phyloP scores from a whole-genome alignment of 2,888 invertebrate species.

The Eupithecia centaureata region DNA sequence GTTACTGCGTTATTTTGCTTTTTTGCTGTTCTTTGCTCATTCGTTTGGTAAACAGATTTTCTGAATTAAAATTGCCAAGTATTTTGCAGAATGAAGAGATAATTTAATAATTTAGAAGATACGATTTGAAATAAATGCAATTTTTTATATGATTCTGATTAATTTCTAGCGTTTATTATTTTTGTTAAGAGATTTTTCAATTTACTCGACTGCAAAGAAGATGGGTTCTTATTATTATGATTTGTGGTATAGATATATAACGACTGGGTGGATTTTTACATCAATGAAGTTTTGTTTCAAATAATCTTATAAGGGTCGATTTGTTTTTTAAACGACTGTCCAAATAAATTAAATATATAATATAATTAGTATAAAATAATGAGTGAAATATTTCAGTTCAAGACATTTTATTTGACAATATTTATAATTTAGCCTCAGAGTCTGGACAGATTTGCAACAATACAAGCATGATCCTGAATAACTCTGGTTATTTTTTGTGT shows the following conservation, averaged over 20 bases:
- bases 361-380: too few species aligned
- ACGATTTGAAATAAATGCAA: not conserved
- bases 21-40: constrained; percentile 29
- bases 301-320: not conserved
- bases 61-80: constrained; percentile 27
- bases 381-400: too few species aligned
- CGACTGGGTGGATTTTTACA: not conserved
- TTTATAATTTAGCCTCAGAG: too few species aligned
- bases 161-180: not conserved
- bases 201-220: not conserved
- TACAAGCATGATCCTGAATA: too few species aligned
- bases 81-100: constrained; percentile 1
- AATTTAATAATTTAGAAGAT: not conserved
- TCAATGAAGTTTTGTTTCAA: not conserved
- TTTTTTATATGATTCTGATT: not conserved
- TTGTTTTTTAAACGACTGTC: too few species aligned
- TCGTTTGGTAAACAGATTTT: constrained; percentile 31
- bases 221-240: not conserved
- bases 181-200: not conserved
- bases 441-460: too few species aligned
- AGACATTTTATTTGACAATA: too few species aligned
- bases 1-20: constrained; percentile 39
- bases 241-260: not conserved
- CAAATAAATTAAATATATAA: too few species aligned
- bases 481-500: too few species aligned